These are phyloP conservation scores for Stigmatopora nigra DNA, from an alignment of 2,113 vertebrate genomes.

Conservation along the genomic window DNA sequence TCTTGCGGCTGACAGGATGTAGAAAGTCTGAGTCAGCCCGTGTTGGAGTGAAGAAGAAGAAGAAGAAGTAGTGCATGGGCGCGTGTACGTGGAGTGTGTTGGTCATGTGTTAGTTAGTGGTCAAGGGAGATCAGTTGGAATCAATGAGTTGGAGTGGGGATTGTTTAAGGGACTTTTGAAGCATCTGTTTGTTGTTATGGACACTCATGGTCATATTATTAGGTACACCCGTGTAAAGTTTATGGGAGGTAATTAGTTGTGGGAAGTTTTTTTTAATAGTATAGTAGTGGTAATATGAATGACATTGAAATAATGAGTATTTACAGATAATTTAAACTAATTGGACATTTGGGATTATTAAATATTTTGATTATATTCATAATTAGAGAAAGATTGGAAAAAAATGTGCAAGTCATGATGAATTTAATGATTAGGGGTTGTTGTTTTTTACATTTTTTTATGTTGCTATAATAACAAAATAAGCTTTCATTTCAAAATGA, in stretches of 20 bases:
- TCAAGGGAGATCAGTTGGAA: slow-evolving; percentile 16
- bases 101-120: not conserved
- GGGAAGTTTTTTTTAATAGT: not conserved
- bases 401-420: no score
- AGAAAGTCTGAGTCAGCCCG: slow-evolving; percentile 18
- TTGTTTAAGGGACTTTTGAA: slow-evolving; percentile 12
- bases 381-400: no score
- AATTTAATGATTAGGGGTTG: no score
- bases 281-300: not conserved
- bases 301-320: no score
- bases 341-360: no score
- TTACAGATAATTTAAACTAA: no score
- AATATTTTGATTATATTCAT: no score
- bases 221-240: not conserved
- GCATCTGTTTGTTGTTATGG: not conserved
- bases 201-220: not conserved
- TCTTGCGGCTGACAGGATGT: slow-evolving; percentile 37
- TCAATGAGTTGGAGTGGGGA: slow-evolving; percentile 12
- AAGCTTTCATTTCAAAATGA: no score
- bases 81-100: not conserved
- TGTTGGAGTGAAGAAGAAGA: not conserved
- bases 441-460: no score
- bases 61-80: not conserved
- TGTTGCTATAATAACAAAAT: no score
- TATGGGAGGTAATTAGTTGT: not conserved